Base-by-base conservation (phyloP, 2,113 vertebrate species). In the Lasiurus cinereus region DNA sequence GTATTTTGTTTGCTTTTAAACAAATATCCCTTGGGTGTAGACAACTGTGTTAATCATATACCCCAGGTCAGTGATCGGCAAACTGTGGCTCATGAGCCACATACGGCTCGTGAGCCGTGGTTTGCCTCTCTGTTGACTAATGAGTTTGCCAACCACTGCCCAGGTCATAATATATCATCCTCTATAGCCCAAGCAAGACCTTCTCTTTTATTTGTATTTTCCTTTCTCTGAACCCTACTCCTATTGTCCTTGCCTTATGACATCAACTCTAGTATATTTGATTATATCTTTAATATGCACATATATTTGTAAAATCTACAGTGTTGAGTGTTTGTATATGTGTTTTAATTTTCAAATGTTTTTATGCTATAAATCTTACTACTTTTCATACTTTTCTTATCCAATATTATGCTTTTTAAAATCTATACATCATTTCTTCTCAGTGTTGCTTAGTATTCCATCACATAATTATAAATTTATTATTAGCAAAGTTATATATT, bases 161-260 rank as follows among this genome's bases (percentile, higher is more conserved):
- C 39, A 67, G 62, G 39, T 39, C 11, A 19, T 77, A 80, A 22
- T 9, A 0, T 1, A 9, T 74, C 69, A 66, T 70, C 31, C 43
- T 43, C 18, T n/a, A 36, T 74, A 27, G 59, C 76, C 77, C 62
- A 52, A 52, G 36, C 13, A 56, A 70, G 36, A 8, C 36, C 8
- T 89, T 88, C 89, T 87, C n/a, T 79, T 72, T 67, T 56, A 80
- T 39, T 90, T 64, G 9, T 50, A 77, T 48, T 91, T 83, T n/a
- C 31, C 77, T 70, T 62, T 83, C 50, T 76, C 33, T 76, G 43
- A 84, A 64, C 15, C 52, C 33, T 2, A 66, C 16, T 50, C 21
- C 36, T 73, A 16, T 73, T 74, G 6, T 5, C 70, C 15, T 69
- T 31, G 24, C 27, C n/a, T 50, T 31, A 19, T 56, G 66, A 83